Base-by-base conservation (phyloP, 2,888 invertebrate species). In the Nomada fabriciana region DNA sequence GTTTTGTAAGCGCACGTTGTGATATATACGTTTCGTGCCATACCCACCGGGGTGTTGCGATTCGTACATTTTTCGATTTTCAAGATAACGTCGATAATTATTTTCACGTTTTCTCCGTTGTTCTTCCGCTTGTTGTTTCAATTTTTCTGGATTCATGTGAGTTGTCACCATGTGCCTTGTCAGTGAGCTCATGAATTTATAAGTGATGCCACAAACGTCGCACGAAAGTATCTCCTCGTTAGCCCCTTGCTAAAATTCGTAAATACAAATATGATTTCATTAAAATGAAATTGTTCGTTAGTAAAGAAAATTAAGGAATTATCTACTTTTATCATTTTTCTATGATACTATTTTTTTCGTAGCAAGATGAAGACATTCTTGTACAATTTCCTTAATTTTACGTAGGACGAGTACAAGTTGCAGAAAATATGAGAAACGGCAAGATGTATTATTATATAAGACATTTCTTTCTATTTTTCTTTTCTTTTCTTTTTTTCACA, bases 161-260 rank as follows among this genome's bases (percentile, higher is more conserved):
- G 95, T 95, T 0, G 95, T 94, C 61, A 95, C 94, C 95, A 96
- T 95, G 76, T 96, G 95, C 60, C 95, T 93, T 0, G 95, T 95
- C 93, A 96, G 94, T 0, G 95, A 95, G 63, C 95, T 95, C 90
- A 95, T 95, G 82, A 60, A 95, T 94, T 90, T 96, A 94, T 95
- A 94, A 20, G 93, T 94, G 13, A 95, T 94, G 0, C 95, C 95
- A 72, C 95, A 95, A 1, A 94, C 92, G 59, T 94, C 93, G 77
- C 94, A 94, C 20, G 94, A 92, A 5, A 94, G 83, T 78, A 94
- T 92, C 70, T 94, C 94, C 63, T 93, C 92, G 67, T 88, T 93
- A 60, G 89, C 90, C 50, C 93, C 93, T 90, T 93, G 92, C 84
- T 91, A 85, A 83, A 89, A 73, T 69, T 57, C 20, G 55, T 43